Conservation (phyloP, 2,113 vertebrate species). For the Panurus biarmicus region DNA sequence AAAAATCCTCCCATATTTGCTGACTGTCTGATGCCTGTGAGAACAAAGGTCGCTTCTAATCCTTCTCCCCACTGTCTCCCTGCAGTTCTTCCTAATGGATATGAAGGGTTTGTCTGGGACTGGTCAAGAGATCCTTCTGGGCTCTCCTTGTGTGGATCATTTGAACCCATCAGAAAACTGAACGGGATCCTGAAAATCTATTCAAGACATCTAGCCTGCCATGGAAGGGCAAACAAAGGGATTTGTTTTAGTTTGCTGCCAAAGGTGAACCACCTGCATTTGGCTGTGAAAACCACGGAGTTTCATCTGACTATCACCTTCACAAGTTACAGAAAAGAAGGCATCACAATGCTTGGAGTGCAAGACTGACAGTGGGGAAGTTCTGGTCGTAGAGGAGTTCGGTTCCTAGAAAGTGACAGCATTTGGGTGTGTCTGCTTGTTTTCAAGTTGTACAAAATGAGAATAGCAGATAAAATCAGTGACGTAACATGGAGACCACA, state of each 20-base stretch:
- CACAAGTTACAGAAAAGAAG: neutral
- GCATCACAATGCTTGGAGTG: neutral
- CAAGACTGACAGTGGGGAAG: neutral
- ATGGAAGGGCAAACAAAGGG: neutral
- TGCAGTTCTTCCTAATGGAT: neutral
- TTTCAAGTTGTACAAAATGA: neutral
- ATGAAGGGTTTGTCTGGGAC: neutral
- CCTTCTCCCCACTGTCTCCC: neutral
- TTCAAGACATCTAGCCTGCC: neutral
- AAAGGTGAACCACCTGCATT: neutral
- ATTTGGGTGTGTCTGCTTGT: neutral
- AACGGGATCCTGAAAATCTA: neutral
- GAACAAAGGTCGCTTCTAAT: neutral
- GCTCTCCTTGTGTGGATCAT: neutral
- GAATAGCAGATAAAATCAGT: neutral
- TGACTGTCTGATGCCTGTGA: neutral
- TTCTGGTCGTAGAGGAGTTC: neutral
- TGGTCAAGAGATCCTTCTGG: neutral
- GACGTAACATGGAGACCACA: neutral
- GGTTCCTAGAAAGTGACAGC: neutral
- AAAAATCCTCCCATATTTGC: neutral
- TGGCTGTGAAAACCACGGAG: neutral
- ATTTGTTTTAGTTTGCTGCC: neutral
- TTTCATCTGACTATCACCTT: neutral
- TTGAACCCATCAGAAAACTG: neutral